These are phyloP conservation scores for Meriones unguiculatus DNA, from an alignment of 2,113 vertebrate genomes.

Conservation along the genomic window DNA sequence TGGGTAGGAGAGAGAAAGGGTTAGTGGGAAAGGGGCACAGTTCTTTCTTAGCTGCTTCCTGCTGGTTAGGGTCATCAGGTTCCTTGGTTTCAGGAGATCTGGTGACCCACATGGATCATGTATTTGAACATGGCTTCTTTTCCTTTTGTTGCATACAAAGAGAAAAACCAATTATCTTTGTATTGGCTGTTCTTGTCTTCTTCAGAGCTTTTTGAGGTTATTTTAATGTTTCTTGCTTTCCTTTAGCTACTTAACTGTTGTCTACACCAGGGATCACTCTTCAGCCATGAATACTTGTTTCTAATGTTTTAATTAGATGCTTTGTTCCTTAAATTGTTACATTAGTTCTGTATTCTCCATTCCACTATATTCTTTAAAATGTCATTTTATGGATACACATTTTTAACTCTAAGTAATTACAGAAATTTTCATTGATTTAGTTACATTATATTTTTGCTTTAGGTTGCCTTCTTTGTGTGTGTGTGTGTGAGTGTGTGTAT, in stretches of 20 bases:
- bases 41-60: too few relatives aligned
- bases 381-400: background rate
- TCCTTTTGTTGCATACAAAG: conserved; percentile 34
- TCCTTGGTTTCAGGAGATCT: too few relatives aligned
- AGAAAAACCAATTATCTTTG: background rate
- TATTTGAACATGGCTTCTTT: background rate
- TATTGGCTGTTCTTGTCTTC: background rate
- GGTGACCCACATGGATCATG: too few relatives aligned
- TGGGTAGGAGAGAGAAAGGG: too few relatives aligned
- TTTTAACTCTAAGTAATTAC: background rate
- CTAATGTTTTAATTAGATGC: background rate
- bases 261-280: background rate
- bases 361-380: conserved; percentile 26
- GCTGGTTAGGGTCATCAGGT: too few relatives aligned
- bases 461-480: background rate
- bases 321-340: background rate
- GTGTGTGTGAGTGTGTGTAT: background rate
- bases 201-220: background rate
- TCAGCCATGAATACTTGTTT: background rate
- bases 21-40: too few relatives aligned
- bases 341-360: background rate
- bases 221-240: background rate
- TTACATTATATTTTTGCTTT: background rate
- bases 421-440: background rate
- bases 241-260: background rate